phyloP scores from a whole-genome alignment of 2,797 vertebrate species.

The Kryptolebias ocellatus region DNA sequence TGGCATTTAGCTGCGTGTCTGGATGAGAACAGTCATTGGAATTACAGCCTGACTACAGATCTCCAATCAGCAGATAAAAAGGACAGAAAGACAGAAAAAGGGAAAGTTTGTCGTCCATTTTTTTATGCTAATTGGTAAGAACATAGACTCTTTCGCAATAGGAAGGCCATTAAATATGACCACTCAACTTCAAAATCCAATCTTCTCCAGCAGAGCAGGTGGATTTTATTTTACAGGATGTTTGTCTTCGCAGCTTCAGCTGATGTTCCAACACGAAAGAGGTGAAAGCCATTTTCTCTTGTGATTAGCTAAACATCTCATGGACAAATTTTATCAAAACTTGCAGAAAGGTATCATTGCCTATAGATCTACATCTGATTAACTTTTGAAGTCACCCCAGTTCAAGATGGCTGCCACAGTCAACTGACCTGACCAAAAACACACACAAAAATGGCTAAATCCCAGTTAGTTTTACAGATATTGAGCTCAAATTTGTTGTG shows the following conservation, averaged over 20 bases:
- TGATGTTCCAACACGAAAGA: not conserved
- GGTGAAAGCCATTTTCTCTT: constrained; percentile 32
- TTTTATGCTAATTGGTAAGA: not conserved
- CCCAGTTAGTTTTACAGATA: no score
- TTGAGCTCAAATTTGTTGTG: no score
- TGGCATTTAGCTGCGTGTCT: constrained; percentile 6
- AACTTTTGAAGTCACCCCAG: no score
- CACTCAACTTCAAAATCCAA: not conserved
- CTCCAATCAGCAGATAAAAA: not conserved
- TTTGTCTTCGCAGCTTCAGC: not conserved
- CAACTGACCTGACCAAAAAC: no score
- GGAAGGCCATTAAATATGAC: not conserved
- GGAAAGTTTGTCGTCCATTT: not conserved
- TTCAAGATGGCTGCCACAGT: no score
- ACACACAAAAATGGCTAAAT: no score
- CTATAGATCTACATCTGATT: no score
- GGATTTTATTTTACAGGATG: not conserved
- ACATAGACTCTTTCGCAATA: not conserved
- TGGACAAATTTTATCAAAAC: no score
- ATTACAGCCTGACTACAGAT: constrained; percentile 2
- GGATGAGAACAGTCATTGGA: not conserved
- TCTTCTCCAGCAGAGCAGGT: not conserved
- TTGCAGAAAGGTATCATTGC: no score
- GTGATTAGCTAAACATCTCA: no score
- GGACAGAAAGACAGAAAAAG: not conserved